Base-by-base conservation (phyloP, 30 jellyfish, hydroid and myxozoan genomes). In the Clytia hemisphaerica region DNA sequence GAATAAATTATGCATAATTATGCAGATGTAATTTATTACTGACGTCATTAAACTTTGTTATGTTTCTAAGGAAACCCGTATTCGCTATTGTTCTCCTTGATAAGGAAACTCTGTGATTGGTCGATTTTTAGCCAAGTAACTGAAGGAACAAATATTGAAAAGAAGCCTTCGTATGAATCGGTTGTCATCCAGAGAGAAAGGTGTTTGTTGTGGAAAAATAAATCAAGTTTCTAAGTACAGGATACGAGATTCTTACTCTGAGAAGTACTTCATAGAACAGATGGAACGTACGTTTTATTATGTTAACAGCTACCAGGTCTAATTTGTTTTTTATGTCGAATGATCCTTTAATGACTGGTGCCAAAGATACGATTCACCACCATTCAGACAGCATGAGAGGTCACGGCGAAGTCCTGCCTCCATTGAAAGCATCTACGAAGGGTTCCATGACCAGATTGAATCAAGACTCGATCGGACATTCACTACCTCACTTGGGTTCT, bases 321-420 rank as follows among this genome's bases (percentile, higher is more conserved):
- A 83, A 83, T 47, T 85, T 65, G 40, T 51, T 83, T 51, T 69
- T 83, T 72, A 82, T 77, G 67, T 61, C 84, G 5, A 75, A 80
- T 48, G 78, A 75, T 68, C 73, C 74, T 62, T 80, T 51, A 58
- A 44, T 80, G 69, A 61, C 78, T 18, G 83, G 74, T 33, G 77
- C 83, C 28, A 73, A 74, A 54, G 64, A 87, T 19, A 88, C 71
- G 29, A 76, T 71, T 19, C 87, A 71, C 19, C 54, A 73, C 70
- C 87, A 76, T 48, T 77, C 93, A 6, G 61, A 75, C 49, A 51
- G 68, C 15, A 87, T 76, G 44, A 74, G 95, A 60, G 75, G 88
- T 50, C 92, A 76, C 65, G 95, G 95, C 82, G 95, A 84, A 69
- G 92, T 84, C 66, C 75, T 84, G 45, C 95, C 95, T 57, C 95